These are phyloP conservation scores for Rhagonycha fulva DNA, from an alignment of 2,888 invertebrate genomes.

Conservation along the genomic window DNA sequence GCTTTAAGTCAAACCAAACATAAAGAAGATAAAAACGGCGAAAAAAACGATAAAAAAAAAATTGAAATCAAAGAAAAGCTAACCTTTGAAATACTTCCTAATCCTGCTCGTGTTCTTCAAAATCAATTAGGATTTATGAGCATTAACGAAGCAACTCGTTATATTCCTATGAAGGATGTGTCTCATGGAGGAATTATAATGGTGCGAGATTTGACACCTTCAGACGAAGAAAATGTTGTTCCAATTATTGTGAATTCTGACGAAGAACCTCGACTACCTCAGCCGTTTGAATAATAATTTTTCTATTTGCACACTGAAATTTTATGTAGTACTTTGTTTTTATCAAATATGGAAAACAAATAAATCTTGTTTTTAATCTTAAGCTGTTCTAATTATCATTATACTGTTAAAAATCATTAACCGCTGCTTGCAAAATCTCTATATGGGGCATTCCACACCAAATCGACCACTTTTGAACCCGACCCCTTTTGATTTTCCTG, in stretches of 20 bases:
- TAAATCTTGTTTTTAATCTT: not conserved
- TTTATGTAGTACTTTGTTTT: not conserved
- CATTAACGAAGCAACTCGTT: conserved; percentile 79
- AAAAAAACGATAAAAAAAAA: conserved; percentile 54
- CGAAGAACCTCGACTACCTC: conserved; percentile 95
- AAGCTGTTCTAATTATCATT: too few relatives aligned
- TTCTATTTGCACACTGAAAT: not conserved
- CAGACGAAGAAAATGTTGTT: conserved; percentile 75
- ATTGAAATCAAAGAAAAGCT: conserved; percentile 68
- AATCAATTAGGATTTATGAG: conserved; percentile 83
- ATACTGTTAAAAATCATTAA: too few relatives aligned
- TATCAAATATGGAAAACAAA: not conserved
- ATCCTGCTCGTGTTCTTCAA: conserved; percentile 93
- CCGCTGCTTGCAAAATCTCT: too few relatives aligned
- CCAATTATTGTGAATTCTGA: conserved; percentile 89
- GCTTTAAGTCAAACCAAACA: conserved; percentile 9
- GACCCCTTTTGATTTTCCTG: too few relatives aligned
- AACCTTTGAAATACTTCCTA: conserved; percentile 92
- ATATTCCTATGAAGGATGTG: conserved; percentile 87
- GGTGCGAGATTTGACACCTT: conserved; percentile 82
- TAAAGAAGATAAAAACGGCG: conserved; percentile 36
- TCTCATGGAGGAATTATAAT: conserved; percentile 96
- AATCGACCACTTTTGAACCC: too few relatives aligned
- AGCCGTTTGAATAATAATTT: conserved; percentile 89
- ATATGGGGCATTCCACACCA: too few relatives aligned